Base-by-base conservation (phyloP, 2,888 invertebrate genomes). In the Archips crataeganus region DNA sequence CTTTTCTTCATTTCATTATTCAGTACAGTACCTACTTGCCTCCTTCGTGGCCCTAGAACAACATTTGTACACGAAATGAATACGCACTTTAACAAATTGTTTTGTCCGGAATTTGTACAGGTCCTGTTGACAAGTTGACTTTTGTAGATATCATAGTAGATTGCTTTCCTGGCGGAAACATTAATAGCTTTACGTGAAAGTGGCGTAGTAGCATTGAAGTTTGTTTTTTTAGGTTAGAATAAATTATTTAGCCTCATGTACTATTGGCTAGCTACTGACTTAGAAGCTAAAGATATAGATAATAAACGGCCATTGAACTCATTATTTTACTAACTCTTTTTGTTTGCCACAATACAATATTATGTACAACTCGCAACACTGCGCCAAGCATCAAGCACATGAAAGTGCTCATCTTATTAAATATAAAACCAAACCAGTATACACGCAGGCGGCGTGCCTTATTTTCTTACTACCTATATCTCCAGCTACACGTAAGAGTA, bases 11-110 rank as follows among this genome's bases (percentile, higher is more conserved):
- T 42, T 63, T 47, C 67, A 57, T 61, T 65, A 45, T 69, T 60
- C 47, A 49, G 60, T 51, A 77, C 39, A 39, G 39, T 39, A 39
- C 23, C 23, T 23, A 23, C 84, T 82, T 76, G 81, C 81, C 84
- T 78, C 78, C 79, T 82, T 82, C 84, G 83, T 85, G 86, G 85
- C 83, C 84, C 83, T 82, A 80, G 80, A 79, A 82, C 78, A 79
- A 80, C 80, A 79, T 84, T 84, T 84, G 84, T 85, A 84, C 84
- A 84, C 85, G 84, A 84, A 85, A 88, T 86, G 85, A 84, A 85
- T 82, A 85, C 84, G 87, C 85, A 87, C 87, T 84, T 79, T 81
- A 82, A 79, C 76, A 80, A 81, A 80, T 78, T 79, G 80, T 80
- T 81, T 77, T 84, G 79, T 80, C 78, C 69, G 68, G 76, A 77